Base-by-base conservation (phyloP, 37 sponge, comb jelly and placozoan species). In the Bolinopsis microptera region DNA sequence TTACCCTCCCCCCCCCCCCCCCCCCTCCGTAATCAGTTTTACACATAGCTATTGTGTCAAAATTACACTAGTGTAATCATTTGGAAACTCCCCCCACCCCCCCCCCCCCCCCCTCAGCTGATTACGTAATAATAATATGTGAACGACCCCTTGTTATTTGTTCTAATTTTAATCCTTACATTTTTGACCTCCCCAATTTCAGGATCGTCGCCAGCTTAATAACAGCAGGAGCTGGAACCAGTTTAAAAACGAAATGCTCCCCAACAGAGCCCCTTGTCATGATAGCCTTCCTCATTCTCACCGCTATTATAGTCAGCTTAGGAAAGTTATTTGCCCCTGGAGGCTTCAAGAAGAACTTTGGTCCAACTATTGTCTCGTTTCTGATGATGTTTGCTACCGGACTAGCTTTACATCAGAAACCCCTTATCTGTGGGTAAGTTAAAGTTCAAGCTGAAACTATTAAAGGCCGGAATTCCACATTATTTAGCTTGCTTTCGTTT, bases 301-400 rank as follows among this genome's bases (percentile, higher is more conserved):
- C 80, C 36, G 32, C 35, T 18, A 27, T 77, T 32, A 5, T 31
- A 3, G 32, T 32, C 5, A 32, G 80, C 35, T 0, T 77, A 18
- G 33, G 35, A 2, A 77, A 77, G 33, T 36, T 77, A 27, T 77
- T 77, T 32, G 27, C 80, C 1, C 33, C 80, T 33, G 80, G 32
- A 13, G 80, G 80, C 18, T 77, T 77, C 80, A 77, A 77, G 80
- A 77, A 32, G 35, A 32, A 32, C 35, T 77, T 77, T 32, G 80
- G 80, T 22, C 80, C 80, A 1, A 77, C 80, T 5, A 36, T 77
- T 21, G 33, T 77, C 21, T 77, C 80, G 8, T 77, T 77, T 18
- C 36, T 77, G 36, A 77, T 77, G 21, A 77, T 77, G 80, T 77
- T 77, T 18, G 28, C 80, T 5, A 77, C 80, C 28, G 80, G 80